These are phyloP conservation scores for Polydrusus cervinus DNA, from an alignment of 2,888 invertebrate species.

Conservation along the genomic window DNA sequence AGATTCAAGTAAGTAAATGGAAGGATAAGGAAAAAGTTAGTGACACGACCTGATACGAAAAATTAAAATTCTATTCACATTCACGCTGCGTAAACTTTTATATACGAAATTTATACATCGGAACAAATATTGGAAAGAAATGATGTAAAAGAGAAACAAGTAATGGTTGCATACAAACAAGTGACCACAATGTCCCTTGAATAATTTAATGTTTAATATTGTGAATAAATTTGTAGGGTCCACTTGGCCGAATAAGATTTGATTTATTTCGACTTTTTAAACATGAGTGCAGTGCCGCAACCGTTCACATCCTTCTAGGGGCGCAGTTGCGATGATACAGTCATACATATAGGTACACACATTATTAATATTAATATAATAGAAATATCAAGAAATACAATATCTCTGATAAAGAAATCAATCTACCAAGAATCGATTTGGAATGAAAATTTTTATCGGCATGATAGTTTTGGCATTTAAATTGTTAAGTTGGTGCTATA, in stretches of 20 bases:
- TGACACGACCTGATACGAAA: neutral
- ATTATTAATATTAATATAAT: no score
- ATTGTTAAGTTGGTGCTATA: no score
- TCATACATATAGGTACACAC: no score
- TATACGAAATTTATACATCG: conserved; percentile 28
- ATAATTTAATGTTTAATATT: conserved; percentile 45
- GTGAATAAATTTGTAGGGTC: conserved; percentile 44
- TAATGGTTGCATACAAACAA: conserved; percentile 40
- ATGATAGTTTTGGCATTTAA: no score
- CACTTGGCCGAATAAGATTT: conserved; percentile 41
- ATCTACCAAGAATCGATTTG: no score
- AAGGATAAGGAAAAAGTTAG: no score
- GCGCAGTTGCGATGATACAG: no score
- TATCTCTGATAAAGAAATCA: no score
- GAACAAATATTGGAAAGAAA: conserved; percentile 36
- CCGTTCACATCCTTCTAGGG: no score
- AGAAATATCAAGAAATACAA: no score
- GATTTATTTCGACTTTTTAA: conserved; percentile 57
- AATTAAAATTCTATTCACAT: conserved; percentile 10
- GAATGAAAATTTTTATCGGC: no score
- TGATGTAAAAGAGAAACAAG: conserved; percentile 24
- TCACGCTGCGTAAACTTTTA: neutral
- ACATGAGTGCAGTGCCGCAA: conserved; percentile 54
- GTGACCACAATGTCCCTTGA: conserved; percentile 39
- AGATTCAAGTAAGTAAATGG: no score